Base-by-base conservation (phyloP, 1,140 invertebrate genomes). In the Cecropterus lyciades region DNA sequence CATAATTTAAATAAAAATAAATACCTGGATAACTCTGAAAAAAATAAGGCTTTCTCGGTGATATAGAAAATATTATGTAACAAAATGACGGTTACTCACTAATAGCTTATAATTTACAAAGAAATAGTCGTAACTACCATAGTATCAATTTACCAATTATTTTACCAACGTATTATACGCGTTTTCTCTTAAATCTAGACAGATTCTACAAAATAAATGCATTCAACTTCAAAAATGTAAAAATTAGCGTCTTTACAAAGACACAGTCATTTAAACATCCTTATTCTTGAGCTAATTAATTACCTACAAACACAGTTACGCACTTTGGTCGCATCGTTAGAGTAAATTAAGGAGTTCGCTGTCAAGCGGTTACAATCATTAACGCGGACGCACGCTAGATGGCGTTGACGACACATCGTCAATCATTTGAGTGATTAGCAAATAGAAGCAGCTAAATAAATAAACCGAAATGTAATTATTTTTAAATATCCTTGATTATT, bases 281-380 rank as follows among this genome's bases (percentile, higher is more conserved):
- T 40, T 40, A 40, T 40, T 40, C 37, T 40, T 1, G n/a, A 40
- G n/a, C 10, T 40, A 40, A 40, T 40, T 40, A 40, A 40, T 40
- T 40, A 40, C 2, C 37, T 40, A 40, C 37, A 40, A 40, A 40
- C 37, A 40, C 37, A 1, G 37, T 9, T 40, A 40, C 37, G 37
- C 37, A 40, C 37, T 3, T 40, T 40, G 37, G 11, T 40, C 2
- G 37, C 37, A 40, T 40, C 37, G n/a, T 40, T 40, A 40, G 37
- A n/a, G 37, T 40, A 33, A 40, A 40, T 40, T 40, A 40, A 40
- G 37, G 37, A 40, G 37, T 9, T n/a, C n/a, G n/a, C 37, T 13
- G 37, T n/a, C 37, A 40, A 40, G 11, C 37, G 37, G 10, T 40
- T 40, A n/a, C 37, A 40, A 13, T 40, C 11, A 40, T 40, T n/a